These are phyloP conservation scores for Dasysyrphus tricinctus DNA, from an alignment of 2,888 invertebrate genomes.

Conservation along the genomic window DNA sequence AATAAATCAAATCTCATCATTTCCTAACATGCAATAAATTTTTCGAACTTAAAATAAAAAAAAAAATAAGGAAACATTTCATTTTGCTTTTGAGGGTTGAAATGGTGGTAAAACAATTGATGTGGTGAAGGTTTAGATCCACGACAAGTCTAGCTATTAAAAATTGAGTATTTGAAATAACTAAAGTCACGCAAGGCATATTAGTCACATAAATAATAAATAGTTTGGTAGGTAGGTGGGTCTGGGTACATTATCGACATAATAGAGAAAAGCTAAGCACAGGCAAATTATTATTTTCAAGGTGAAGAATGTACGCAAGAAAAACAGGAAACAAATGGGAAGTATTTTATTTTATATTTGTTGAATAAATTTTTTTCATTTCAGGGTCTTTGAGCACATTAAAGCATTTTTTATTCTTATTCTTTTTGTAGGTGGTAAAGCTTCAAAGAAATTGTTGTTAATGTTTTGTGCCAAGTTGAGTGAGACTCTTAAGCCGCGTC, in stretches of 20 bases:
- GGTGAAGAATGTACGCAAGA: background rate
- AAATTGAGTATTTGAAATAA: conserved; percentile 2
- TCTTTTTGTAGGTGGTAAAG: too few relatives aligned
- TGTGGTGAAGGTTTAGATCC: conserved; percentile 18
- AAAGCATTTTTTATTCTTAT: too few relatives aligned
- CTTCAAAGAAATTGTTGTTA: too few relatives aligned
- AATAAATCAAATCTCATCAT: background rate
- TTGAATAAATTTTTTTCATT: too few relatives aligned
- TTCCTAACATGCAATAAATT: background rate
- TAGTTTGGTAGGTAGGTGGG: background rate
- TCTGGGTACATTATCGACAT: conserved; percentile 5
- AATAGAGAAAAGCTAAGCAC: background rate
- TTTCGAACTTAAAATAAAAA: background rate
- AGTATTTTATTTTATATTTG: background rate
- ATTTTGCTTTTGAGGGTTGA: conserved; percentile 11
- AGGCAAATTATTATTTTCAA: background rate
- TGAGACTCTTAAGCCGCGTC: too few relatives aligned
- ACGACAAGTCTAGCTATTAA: conserved; percentile 14
- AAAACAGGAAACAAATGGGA: background rate
- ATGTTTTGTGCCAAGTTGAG: too few relatives aligned
- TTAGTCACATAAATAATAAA: conserved; percentile 28
- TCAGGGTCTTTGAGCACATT: too few relatives aligned
- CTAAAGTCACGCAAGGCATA: conserved; percentile 19
- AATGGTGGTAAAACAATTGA: background rate
- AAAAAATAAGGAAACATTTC: background rate